phyloP scores from a whole-genome alignment of 2,113 vertebrate genomes.

The Origma solitaria region DNA sequence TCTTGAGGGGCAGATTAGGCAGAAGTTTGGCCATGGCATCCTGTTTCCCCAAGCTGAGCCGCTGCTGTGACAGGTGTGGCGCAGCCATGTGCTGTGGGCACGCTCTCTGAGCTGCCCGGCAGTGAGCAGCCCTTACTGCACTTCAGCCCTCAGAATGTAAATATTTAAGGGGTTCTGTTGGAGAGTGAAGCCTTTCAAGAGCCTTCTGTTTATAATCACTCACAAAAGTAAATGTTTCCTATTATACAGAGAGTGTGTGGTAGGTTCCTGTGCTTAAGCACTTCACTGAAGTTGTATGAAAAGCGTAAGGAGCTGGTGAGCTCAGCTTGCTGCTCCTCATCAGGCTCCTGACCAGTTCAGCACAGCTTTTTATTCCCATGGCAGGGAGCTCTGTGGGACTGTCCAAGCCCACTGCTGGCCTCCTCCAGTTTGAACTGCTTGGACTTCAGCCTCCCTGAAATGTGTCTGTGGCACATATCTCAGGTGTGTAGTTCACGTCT shows the following conservation, averaged over 20 bases:
- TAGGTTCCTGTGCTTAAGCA: conserved; percentile 11
- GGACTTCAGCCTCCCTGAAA: neutral
- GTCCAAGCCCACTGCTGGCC: neutral
- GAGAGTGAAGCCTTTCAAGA: conserved; percentile 45
- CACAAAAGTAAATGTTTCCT: conserved; percentile 44
- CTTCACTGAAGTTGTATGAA: neutral
- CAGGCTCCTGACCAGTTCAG: neutral
- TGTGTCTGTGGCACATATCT: too few relatives aligned
- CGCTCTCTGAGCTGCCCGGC: neutral
- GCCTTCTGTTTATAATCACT: conserved; percentile 57
- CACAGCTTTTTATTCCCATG: neutral
- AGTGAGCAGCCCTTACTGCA: neutral
- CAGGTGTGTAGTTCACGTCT: neutral
- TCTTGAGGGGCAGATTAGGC: neutral
- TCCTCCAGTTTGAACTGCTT: neutral
- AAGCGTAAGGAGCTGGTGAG: neutral
- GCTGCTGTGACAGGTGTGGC: neutral
- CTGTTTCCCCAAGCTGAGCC: neutral
- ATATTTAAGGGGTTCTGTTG: conserved; percentile 48
- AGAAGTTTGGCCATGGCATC: neutral
- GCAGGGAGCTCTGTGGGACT: neutral
- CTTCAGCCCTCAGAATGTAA: conserved; percentile 40
- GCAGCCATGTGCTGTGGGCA: neutral
- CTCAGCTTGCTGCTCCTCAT: neutral
- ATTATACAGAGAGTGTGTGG: neutral